Evolutionary conservation across 1,140 invertebrate genomes (phyloP), one percentile per base, ranked within the genome.

Genomic region (Drosophila setifemur): DNA sequence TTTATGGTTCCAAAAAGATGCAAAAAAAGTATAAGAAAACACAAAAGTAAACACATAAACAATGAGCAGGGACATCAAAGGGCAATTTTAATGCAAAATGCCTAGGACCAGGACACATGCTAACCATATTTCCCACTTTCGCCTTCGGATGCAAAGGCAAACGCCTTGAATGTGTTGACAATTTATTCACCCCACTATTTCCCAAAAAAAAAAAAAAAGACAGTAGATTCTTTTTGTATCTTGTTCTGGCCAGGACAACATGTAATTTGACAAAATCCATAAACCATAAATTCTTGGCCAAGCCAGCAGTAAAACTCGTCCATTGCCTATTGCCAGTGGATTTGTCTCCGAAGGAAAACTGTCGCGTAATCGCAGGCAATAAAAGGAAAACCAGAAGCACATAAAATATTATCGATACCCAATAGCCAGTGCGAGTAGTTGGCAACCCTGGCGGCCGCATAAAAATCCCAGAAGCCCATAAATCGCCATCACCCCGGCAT

Each of bases 191-290:
- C 48, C 54, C 48, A 73, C 53, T 54, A 0, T 48, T 33, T 63
- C 52, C 28, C 57, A 48, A 39, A 75, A 55, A 79, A 79, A 83
- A 85, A 83, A 83, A 53, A 29, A 33, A 61, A 11, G 35, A 4
- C n/a, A n/a, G n/a, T n/a, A n/a, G n/a, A n/a, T n/a, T n/a, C n/a
- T n/a, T n/a, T n/a, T n/a, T n/a, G n/a, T n/a, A n/a, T n/a, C n/a
- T n/a, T n/a, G n/a, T n/a, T n/a, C n/a, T 9, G 16, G 12, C 14
- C 8, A 4, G 57, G 54, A 67, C 43, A 72, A 47, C 58, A 73
- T 72, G 78, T 81, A 83, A 85, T 83, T 83, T 79, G 79, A 85
- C 79, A 83, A 79, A 71, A 85, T 85, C 74, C 81, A 85, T 85
- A 86, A 85, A 75, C 79, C 81, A 85, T 85, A 85, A 82, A 85